These are phyloP conservation scores for Rhinopomastus cyanomelas DNA, from an alignment of 2,113 vertebrate genomes.

Conservation along the genomic window DNA sequence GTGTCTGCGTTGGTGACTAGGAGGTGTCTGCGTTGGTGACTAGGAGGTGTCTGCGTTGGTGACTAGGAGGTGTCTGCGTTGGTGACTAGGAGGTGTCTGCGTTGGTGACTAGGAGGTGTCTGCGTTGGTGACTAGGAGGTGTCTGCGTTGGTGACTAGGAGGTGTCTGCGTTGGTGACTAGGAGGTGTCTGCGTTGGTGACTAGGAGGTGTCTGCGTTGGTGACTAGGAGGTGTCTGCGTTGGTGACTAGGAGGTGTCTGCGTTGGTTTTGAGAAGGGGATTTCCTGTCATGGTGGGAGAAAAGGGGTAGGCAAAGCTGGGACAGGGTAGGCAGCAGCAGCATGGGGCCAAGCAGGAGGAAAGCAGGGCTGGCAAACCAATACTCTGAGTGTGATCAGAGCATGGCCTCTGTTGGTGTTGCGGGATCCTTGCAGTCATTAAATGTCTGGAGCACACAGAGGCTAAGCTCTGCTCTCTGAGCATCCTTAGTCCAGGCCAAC, in stretches of 20 bases:
- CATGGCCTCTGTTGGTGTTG: rapidly evolving
- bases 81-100: rapidly evolving
- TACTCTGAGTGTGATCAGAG: rapidly evolving
- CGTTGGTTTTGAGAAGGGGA: not conserved
- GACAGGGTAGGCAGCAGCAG: too few species aligned
- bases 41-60: rapidly evolving
- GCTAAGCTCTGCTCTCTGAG: not conserved
- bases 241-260: rapidly evolving
- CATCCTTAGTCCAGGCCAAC: rapidly evolving
- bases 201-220: rapidly evolving
- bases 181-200: rapidly evolving
- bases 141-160: rapidly evolving
- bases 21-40: rapidly evolving
- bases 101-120: rapidly evolving
- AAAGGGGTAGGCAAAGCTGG: not conserved
- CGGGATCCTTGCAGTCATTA: not conserved
- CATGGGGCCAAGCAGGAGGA: too few species aligned
- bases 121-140: rapidly evolving
- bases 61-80: rapidly evolving
- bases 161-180: rapidly evolving
- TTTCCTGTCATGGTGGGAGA: not conserved
- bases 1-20: rapidly evolving
- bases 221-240: rapidly evolving
- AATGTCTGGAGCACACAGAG: not conserved
- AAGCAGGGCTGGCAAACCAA: not conserved